A percentile compares a stretch with the other conserved stretches of the same genome.
Evolutionary conservation across 2,888 invertebrate species (phyloP).

Genomic region (Nemoura dubitans): DNA sequence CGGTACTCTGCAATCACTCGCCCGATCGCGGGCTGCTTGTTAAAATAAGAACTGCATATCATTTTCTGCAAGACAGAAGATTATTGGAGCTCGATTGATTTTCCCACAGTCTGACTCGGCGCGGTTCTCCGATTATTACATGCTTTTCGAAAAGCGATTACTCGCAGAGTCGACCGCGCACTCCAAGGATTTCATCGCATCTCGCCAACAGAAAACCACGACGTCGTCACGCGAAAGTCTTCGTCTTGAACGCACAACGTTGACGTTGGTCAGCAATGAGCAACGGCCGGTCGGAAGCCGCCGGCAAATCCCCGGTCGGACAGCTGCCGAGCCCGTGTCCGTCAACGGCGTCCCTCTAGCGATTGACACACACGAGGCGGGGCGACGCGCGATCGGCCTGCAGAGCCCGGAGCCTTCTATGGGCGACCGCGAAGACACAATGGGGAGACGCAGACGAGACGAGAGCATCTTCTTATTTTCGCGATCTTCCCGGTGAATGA

Average conservation of each 20-base stretch:
- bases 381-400: not conserved
- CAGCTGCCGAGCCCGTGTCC: not conserved
- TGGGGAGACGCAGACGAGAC: not conserved
- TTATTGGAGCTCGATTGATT: constrained; percentile 15
- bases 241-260: not conserved
- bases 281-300: not conserved
- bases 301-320: not conserved
- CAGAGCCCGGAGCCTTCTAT: not conserved
- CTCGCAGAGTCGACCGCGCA: not conserved
- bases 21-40: constrained; percentile 18
- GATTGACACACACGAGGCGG: not conserved
- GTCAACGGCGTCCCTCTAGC: not conserved
- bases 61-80: constrained; percentile 24
- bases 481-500: not conserved
- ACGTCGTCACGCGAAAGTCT: not conserved
- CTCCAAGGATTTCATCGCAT: not conserved
- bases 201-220: not conserved
- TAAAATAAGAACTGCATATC: constrained; percentile 34
- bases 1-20: not conserved
- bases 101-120: constrained; percentile 27
- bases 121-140: not conserved
- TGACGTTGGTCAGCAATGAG: not conserved
- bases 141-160: not conserved
- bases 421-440: not conserved
- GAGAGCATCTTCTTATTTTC: not conserved